Percentiles rank a stretch among this genome's conserved stretches.
phyloP scores from a whole-genome alignment of 2,797 vertebrate species.

The Halcyon chelicuti region DNA sequence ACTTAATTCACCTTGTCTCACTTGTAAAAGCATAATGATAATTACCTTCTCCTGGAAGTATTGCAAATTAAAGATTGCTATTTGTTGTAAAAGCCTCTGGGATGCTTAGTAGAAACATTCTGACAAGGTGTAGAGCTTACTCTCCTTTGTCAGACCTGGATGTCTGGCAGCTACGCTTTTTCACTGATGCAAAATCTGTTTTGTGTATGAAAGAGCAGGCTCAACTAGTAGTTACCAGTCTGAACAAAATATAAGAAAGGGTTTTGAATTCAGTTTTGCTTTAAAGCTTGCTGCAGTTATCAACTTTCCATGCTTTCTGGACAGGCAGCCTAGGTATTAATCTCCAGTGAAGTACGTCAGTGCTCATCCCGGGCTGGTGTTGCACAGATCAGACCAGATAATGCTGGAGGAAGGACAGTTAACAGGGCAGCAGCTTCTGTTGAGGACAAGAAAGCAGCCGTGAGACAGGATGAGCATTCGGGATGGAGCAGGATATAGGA shows the following conservation, averaged over 20 bases:
- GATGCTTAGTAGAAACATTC: not conserved
- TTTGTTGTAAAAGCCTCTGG: not conserved
- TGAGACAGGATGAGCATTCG: not conserved
- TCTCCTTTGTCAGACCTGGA: not conserved
- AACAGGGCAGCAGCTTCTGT: not conserved
- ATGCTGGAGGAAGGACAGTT: not conserved
- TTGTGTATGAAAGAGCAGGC: not conserved
- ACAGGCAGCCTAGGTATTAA: not conserved
- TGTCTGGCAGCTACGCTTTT: not conserved
- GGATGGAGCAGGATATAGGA: slow-evolving; percentile 34
- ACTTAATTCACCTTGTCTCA: not conserved
- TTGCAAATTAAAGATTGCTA: not conserved
- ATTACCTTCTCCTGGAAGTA: not conserved
- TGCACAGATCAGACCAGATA: not conserved
- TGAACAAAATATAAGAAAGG: not conserved
- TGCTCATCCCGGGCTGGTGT: not conserved
- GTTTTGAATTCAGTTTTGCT: not conserved
- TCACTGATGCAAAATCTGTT: not conserved
- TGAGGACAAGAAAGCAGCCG: not conserved
- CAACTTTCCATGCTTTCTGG: not conserved
- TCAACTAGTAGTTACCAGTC: not conserved
- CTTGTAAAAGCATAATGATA: not conserved
- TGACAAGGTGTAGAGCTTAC: not conserved
- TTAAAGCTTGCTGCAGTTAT: not conserved
- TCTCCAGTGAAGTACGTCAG: not conserved